Percentiles rank a stretch among this genome's conserved stretches.
Evolutionary conservation across 2,113 vertebrate genomes (phyloP).

Genomic region (Gobio gobio): DNA sequence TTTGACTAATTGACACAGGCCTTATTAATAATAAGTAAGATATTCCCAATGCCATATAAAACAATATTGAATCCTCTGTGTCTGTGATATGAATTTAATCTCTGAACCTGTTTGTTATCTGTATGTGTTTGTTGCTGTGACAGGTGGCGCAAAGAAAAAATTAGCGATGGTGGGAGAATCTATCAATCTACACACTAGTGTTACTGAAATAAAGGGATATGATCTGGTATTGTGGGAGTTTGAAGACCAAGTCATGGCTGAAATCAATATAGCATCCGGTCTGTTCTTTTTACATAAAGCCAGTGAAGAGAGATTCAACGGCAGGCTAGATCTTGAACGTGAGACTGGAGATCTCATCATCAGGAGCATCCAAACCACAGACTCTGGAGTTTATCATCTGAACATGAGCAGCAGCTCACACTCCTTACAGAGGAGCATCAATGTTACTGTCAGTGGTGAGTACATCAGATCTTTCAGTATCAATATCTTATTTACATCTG

Average conservation of each 20-base stretch:
- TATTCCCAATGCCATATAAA: too few relatives aligned
- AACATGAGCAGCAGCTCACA: too few relatives aligned
- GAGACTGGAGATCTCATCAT: neutral
- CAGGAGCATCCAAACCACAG: accelerated
- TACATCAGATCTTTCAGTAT: too few relatives aligned
- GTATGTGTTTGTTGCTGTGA: neutral
- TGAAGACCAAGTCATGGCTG: neutral
- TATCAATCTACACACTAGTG: accelerated
- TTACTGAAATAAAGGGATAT: neutral
- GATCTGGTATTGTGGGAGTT: neutral
- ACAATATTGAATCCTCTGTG: too few relatives aligned
- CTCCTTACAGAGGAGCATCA: too few relatives aligned
- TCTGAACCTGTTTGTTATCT: neutral
- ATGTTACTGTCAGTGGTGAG: too few relatives aligned
- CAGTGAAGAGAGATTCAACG: accelerated
- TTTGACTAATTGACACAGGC: too few relatives aligned
- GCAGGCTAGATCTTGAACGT: accelerated
- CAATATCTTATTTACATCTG: too few relatives aligned
- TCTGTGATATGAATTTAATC: too few relatives aligned
- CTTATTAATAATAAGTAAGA: too few relatives aligned
- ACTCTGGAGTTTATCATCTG: too few relatives aligned
- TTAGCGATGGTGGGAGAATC: neutral
- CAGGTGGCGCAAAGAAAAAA: neutral
- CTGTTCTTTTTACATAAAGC: accelerated
- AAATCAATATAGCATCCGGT: neutral